Percentiles rank a stretch among this genome's conserved stretches.
Evolutionary conservation across 2,888 invertebrate species (phyloP).

Genomic region (Euphydryas editha): DNA sequence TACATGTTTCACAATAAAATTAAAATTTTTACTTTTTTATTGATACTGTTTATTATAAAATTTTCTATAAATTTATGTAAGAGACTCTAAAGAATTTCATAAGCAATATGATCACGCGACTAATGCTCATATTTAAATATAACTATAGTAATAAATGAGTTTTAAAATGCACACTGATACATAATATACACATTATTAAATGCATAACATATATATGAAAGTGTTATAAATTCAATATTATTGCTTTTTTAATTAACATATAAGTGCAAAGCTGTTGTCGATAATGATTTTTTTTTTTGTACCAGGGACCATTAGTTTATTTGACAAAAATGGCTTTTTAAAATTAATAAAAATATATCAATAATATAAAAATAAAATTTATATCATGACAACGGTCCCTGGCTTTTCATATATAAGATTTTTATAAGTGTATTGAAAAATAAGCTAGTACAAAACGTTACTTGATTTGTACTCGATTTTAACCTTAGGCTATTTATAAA

Average conservation of each 20-base stretch:
- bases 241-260: slow-evolving; percentile 6
- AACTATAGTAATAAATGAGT: neutral
- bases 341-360: too few species aligned
- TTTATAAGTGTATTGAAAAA: neutral
- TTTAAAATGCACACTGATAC: slow-evolving; percentile 11
- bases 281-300: neutral
- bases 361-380: too few species aligned
- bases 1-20: neutral
- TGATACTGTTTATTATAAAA: slow-evolving; percentile 17
- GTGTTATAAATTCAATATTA: slow-evolving; percentile 2
- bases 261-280: neutral
- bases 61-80: slow-evolving; percentile 19
- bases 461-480: slow-evolving; percentile 59
- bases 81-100: slow-evolving; percentile 23
- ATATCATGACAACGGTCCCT: too few species aligned
- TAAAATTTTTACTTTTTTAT: neutral
- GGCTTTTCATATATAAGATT: neutral
- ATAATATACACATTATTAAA: neutral
- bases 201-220: neutral
- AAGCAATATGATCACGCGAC: slow-evolving; percentile 25
- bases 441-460: neutral
- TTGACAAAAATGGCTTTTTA: too few species aligned
- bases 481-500: slow-evolving; percentile 28
- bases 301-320: too few species aligned
- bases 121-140: slow-evolving; percentile 10